Evolutionary conservation across 2,888 invertebrate species (phyloP).

Genomic region (Limnephilus lunatus): DNA sequence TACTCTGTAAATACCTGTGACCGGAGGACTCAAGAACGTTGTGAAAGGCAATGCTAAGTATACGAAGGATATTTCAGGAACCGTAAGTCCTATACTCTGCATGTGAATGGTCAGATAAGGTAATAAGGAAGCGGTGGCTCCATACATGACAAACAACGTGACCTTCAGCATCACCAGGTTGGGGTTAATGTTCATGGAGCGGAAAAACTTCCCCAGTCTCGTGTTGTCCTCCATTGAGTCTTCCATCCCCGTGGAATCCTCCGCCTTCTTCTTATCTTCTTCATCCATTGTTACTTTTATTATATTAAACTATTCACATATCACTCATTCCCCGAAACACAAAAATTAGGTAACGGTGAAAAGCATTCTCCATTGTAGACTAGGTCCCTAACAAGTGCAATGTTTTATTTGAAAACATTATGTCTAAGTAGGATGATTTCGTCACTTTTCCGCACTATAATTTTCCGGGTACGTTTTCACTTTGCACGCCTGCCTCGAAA

Average conservation of each 20-base stretch:
- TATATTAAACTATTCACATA: slow-evolving; percentile 32
- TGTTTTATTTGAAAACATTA: background rate
- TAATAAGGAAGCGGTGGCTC: slow-evolving; percentile 89
- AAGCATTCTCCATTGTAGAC: background rate
- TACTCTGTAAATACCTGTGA: slow-evolving; percentile 81
- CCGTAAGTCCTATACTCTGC: slow-evolving; percentile 91
- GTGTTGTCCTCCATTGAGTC: slow-evolving; percentile 70
- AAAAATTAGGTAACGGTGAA: background rate
- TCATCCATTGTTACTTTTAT: slow-evolving; percentile 62
- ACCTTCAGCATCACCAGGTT: slow-evolving; percentile 89
- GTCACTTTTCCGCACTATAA: slow-evolving; percentile 24
- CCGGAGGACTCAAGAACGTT: slow-evolving; percentile 89
- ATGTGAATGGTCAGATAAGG: slow-evolving; percentile 94
- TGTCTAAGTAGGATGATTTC: background rate
- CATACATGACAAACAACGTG: slow-evolving; percentile 89
- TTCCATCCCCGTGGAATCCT: slow-evolving; percentile 74
- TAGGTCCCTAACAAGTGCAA: background rate
- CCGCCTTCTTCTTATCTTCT: slow-evolving; percentile 73
- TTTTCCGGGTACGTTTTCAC: slow-evolving; percentile 25
- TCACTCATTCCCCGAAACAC: slow-evolving; percentile 24
- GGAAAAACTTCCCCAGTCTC: slow-evolving; percentile 72
- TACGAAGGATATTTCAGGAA: slow-evolving; percentile 91
- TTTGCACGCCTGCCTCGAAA: slow-evolving; percentile 12
- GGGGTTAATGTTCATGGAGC: slow-evolving; percentile 82
- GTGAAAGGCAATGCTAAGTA: slow-evolving; percentile 92